These are phyloP conservation scores for Scotopteryx bipunctaria DNA, from an alignment of 2,888 invertebrate genomes.

Conservation along the genomic window DNA sequence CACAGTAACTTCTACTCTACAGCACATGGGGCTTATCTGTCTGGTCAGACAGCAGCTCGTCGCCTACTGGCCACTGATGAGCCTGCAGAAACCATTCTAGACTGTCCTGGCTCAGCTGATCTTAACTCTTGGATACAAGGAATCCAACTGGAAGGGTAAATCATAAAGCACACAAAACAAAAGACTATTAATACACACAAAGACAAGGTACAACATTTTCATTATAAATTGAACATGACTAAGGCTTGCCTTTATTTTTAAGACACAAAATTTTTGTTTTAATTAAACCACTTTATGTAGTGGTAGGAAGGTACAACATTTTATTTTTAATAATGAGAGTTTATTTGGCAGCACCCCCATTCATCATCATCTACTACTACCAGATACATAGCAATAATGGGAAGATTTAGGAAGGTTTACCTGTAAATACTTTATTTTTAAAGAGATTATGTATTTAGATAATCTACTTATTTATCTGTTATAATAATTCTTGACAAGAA, in stretches of 20 bases:
- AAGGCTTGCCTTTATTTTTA: constrained; percentile 25
- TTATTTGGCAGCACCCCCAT: too few relatives aligned
- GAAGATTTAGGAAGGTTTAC: too few relatives aligned
- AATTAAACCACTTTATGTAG: not conserved
- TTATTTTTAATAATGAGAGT: too few relatives aligned
- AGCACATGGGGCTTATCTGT: constrained; percentile 96
- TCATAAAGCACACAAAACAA: constrained; percentile 22
- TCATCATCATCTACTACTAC: too few relatives aligned
- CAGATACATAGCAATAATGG: too few relatives aligned
- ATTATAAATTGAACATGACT: constrained; percentile 37
- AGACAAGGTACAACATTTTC: constrained; percentile 14
- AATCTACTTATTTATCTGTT: too few relatives aligned
- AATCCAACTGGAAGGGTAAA: constrained; percentile 86
- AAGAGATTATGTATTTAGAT: too few relatives aligned
- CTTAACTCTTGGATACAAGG: constrained; percentile 95
- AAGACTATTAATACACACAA: constrained; percentile 11
- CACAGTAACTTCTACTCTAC: constrained; percentile 97
- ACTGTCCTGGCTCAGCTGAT: constrained; percentile 90
- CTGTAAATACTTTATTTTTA: too few relatives aligned
- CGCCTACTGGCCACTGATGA: constrained; percentile 85
- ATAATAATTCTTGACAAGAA: too few relatives aligned
- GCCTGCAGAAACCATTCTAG: constrained; percentile 86
- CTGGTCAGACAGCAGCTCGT: constrained; percentile 92
- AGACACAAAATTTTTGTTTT: constrained; percentile 5
- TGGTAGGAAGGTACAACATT: too few relatives aligned